These are phyloP conservation scores for Enchytraeus crypticus DNA, from an alignment of 2,888 invertebrate genomes.

Conservation along the genomic window DNA sequence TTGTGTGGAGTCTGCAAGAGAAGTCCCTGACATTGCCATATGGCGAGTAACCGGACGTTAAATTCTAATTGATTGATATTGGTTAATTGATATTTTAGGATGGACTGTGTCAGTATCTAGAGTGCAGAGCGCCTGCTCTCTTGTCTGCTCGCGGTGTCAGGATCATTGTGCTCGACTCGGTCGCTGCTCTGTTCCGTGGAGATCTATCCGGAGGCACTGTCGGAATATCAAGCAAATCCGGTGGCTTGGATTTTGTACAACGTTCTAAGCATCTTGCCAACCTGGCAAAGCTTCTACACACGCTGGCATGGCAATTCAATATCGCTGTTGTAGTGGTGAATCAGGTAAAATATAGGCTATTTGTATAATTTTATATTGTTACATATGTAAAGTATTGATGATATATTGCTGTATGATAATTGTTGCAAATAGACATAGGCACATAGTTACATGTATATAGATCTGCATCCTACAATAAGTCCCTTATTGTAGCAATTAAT, in stretches of 20 bases:
- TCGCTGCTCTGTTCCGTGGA: conserved; percentile 60
- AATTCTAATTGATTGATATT: no score
- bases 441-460: no score
- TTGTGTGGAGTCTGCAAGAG: no score
- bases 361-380: not conserved
- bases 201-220: not conserved
- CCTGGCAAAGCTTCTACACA: conserved; percentile 55
- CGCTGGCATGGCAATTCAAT: conserved; percentile 53
- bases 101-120: conserved; percentile 45
- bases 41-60: no score
- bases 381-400: not conserved
- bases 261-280: conserved; percentile 39
- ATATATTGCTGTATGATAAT: not conserved
- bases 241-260: conserved; percentile 19
- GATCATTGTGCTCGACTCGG: conserved; percentile 64
- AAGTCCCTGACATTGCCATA: no score
- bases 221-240: no score
- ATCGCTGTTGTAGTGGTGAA: conserved; percentile 63
- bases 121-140: conserved; percentile 54
- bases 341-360: conserved; percentile 55
- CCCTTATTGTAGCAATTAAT: no score
- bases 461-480: no score
- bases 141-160: conserved; percentile 54
- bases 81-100: conserved; percentile 32
- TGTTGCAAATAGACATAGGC: not conserved